phyloP scores from a whole-genome alignment of 2,113 vertebrate species.

The Cromileptes altivelis region DNA sequence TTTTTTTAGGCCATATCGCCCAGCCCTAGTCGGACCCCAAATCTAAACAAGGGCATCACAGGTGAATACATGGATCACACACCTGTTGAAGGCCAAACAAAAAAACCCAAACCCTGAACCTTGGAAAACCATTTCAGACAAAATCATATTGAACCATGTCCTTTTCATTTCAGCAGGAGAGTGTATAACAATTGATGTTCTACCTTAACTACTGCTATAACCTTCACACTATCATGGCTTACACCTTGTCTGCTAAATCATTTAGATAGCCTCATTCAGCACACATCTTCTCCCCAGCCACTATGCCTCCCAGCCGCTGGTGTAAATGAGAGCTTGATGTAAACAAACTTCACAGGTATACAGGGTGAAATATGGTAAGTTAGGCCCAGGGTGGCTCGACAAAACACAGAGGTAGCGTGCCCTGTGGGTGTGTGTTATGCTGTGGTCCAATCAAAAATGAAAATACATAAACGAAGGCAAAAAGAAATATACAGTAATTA shows the following conservation, averaged over 20 bases:
- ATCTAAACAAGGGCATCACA: constrained; percentile 14
- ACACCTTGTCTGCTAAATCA: constrained; percentile 62
- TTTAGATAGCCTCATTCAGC: constrained; percentile 54
- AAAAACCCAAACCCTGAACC: constrained; percentile 22
- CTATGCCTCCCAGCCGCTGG: constrained; percentile 31
- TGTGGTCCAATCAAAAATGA: constrained; percentile 30
- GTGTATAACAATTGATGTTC: constrained; percentile 50
- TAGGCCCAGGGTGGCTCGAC: background rate
- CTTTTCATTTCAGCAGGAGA: constrained; percentile 33
- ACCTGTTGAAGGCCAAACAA: constrained; percentile 53
- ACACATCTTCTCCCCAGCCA: constrained; percentile 39
- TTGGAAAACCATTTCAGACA: constrained; percentile 35
- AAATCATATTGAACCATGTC: constrained; percentile 35
- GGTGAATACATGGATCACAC: constrained; percentile 12
- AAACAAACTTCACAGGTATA: constrained; percentile 47
- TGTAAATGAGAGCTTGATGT: constrained; percentile 59
- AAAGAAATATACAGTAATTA: constrained; percentile 43
- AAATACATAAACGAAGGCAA: constrained; percentile 1
- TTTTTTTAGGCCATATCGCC: too few species aligned
- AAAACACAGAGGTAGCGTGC: constrained; percentile 21
- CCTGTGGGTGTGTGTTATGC: constrained; percentile 27
- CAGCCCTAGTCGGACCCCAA: background rate
- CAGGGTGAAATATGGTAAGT: constrained; percentile 30
- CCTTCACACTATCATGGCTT: constrained; percentile 51
- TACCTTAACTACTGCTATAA: constrained; percentile 57